Evolutionary conservation across 2,113 vertebrate genomes (phyloP), one percentile per base, ranked within the genome.

Genomic region (Morone chrysops): DNA sequence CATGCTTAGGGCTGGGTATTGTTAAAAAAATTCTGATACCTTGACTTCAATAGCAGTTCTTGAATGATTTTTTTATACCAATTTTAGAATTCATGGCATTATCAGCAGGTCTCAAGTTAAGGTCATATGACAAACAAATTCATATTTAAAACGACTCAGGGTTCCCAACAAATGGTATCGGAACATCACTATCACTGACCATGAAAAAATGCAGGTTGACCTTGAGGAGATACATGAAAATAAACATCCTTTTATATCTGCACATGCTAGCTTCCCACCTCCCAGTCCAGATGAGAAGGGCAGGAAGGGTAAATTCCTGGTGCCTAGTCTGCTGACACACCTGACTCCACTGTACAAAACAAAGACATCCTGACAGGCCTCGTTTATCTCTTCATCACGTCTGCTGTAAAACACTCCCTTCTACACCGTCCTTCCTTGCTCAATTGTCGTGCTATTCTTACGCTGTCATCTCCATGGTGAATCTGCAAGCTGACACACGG

Each of bases 191-290:
- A 31, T 31, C 31, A 31, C 31, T 50, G 45, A 74, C 72, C 57
- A 25, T 9, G 12, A 38, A 48, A 13, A 70, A 66, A 57, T 17
- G 6, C 18, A 70, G 45, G 65, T 82, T 78, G 50, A 88, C 78
- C 70, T 70, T 67, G 22, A 80, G 59, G 41, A 14, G 25, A 66
- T 43, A 8, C 8, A n/a, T 7, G 8, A 70, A 70, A 80, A 57
- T 5, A 53, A 61, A 81, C 43, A 9, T 41, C 3, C 6, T 63
- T 80, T 60, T 31, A 14, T 67, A 57, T 73, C 50, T 11, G 51
- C 17, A 36, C 41, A 57, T 36, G 22, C 40, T 66, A 11, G n/a
- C 50, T 38, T 63, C 36, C 16, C 38, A 6, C 17, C 13, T 25
- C 25, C 12, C 38, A 8, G 0, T 47, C 59, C 31, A 14, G 36